Percentiles rank a stretch among this genome's conserved stretches.
Conservation (phyloP, 2,888 invertebrate species). For the Alitta virens region DNA sequence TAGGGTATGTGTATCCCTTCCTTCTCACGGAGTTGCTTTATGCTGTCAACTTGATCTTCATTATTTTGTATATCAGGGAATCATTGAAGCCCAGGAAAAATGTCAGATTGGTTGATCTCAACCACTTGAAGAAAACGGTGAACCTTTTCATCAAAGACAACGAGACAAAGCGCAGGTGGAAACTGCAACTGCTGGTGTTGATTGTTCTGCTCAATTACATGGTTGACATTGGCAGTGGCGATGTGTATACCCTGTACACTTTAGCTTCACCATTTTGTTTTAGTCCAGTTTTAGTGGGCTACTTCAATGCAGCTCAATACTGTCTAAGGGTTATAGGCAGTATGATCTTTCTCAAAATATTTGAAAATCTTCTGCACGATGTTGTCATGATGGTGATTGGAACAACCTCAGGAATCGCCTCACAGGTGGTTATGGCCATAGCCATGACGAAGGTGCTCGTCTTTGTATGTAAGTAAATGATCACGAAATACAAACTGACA, state of each 20-base stretch:
- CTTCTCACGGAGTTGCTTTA: not conserved
- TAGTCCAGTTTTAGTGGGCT: conserved; percentile 1
- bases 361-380: no score
- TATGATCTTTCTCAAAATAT: no score
- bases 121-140: not conserved
- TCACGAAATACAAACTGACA: no score
- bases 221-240: not conserved
- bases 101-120: not conserved
- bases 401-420: no score
- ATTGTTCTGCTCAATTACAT: not conserved
- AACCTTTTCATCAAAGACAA: not conserved
- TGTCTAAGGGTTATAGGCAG: no score
- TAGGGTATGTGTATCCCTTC: conserved; percentile 6
- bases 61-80: not conserved
- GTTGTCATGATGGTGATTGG: no score
- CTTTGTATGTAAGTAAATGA: no score
- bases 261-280: conserved; percentile 10
- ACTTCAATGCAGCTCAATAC: not conserved
- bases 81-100: not conserved
- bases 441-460: no score
- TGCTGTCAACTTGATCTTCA: not conserved
- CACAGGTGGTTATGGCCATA: no score
- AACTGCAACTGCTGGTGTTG: not conserved
- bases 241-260: not conserved
- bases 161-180: not conserved